Evolutionary conservation across 2,113 vertebrate species (phyloP).

Genomic region (Podarcis cretensis): DNA sequence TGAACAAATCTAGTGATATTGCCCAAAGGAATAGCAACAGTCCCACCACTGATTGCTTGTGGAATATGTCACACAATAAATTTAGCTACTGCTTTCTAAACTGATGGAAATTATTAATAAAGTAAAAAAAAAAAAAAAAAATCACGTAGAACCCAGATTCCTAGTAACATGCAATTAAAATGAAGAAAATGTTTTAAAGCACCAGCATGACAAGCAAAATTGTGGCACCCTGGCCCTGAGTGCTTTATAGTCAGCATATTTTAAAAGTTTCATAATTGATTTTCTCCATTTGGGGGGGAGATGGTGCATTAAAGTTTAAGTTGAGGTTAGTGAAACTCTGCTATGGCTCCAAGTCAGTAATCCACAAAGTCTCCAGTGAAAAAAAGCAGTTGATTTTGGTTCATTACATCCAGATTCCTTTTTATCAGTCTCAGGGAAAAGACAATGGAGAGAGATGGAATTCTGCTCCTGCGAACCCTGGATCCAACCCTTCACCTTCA

Average conservation of each 20-base stretch:
- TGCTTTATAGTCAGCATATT: neutral
- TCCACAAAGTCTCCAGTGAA: constrained; percentile 11
- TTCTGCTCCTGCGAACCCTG: neutral
- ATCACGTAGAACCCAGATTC: neutral
- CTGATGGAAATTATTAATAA: neutral
- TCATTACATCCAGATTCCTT: neutral
- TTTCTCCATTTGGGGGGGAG: neutral
- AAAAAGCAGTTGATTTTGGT: neutral
- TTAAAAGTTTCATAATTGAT: neutral
- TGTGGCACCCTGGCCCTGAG: neutral
- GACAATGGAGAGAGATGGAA: neutral
- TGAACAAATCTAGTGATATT: neutral
- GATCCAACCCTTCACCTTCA: neutral
- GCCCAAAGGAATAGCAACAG: neutral
- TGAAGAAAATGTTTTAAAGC: neutral
- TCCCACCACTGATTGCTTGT: too few relatives aligned
- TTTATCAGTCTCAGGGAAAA: neutral
- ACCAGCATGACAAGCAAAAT: neutral
- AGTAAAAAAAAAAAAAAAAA: neutral
- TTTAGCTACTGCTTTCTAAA: neutral
- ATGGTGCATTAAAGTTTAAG: constrained; percentile 1
- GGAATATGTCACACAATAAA: neutral
- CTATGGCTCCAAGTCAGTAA: neutral
- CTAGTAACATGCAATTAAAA: neutral
- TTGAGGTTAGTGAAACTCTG: constrained; percentile 8